phyloP scores from a whole-genome alignment of 2,113 vertebrate species.

The Riparia riparia region DNA sequence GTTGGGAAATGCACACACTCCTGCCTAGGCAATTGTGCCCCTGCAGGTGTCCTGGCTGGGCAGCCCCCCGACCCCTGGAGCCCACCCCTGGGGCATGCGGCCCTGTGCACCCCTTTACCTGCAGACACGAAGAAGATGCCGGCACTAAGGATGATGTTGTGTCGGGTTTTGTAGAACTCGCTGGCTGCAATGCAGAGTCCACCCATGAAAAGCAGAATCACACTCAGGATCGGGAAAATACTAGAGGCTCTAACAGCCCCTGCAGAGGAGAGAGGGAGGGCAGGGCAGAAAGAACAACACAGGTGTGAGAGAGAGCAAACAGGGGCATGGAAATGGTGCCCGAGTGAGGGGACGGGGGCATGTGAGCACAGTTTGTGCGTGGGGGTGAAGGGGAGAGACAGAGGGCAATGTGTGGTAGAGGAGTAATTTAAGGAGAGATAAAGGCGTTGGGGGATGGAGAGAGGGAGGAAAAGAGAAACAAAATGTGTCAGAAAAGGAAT shows the following conservation, averaged over 20 bases:
- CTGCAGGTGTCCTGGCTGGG: not conserved
- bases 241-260: slow-evolving; percentile 98
- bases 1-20: not conserved
- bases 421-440: not conserved
- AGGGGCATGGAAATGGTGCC: not conserved
- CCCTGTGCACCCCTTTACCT: slow-evolving; percentile 62
- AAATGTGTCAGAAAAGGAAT: slow-evolving; percentile 5
- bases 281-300: not conserved
- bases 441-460: not conserved
- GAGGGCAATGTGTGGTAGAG: rapidly evolving
- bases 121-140: slow-evolving; percentile 83
- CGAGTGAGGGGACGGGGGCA: rapidly evolving
- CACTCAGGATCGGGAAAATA: slow-evolving; percentile 99
- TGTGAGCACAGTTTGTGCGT: rapidly evolving
- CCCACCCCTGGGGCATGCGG: not conserved
- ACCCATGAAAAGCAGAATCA: slow-evolving; percentile 99
- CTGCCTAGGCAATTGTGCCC: not conserved
- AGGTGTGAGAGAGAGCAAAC: slow-evolving; percentile 14
- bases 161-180: slow-evolving; percentile 99
- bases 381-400: not conserved
- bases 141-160: slow-evolving; percentile 98
- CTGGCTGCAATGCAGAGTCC: slow-evolving; percentile 98
- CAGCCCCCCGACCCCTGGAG: not conserved
- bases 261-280: slow-evolving; percentile 67
- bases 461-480: not conserved